Evolutionary conservation across 2,888 invertebrate genomes (phyloP).

Genomic region (Aproaerema taeniolella): DNA sequence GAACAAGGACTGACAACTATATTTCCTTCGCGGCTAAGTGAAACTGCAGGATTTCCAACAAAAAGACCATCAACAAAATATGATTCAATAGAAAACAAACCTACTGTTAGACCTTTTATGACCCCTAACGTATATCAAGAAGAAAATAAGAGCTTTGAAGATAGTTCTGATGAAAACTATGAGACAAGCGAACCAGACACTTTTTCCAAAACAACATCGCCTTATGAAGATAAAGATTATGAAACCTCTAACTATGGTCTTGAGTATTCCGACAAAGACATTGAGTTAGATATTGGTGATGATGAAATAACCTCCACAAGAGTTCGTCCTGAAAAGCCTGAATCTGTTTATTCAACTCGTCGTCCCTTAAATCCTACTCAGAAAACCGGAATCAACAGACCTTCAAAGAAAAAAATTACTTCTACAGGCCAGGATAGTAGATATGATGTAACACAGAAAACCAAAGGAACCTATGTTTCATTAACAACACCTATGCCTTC

Average conservation of each 20-base stretch:
- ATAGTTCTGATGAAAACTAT: constrained; percentile 13
- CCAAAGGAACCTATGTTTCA: neutral
- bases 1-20: constrained; percentile 13
- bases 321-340: constrained; percentile 1
- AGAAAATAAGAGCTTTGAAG: constrained; percentile 16
- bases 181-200: too few relatives aligned
- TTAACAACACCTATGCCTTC: constrained; percentile 26
- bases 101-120: constrained; percentile 26
- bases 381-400: constrained; percentile 10
- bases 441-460: neutral
- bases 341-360: constrained; percentile 9
- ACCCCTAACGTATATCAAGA: constrained; percentile 26
- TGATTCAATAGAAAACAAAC: neutral
- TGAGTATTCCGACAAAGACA: constrained; percentile 1
- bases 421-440: constrained; percentile 13
- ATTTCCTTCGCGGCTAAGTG: constrained; percentile 16
- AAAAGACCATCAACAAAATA: constrained; percentile 8
- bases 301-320: constrained; percentile 6
- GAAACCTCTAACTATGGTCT: constrained; percentile 5
- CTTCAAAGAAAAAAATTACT: constrained; percentile 6
- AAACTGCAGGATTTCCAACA: constrained; percentile 1
- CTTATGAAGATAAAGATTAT: neutral
- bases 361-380: constrained; percentile 8
- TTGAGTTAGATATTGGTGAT: constrained; percentile 13
- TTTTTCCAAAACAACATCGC: neutral